Evolutionary conservation across 2,888 invertebrate species (phyloP), one percentile per base, ranked within the genome.

Genomic region (Rhaphigaster nebulosa): DNA sequence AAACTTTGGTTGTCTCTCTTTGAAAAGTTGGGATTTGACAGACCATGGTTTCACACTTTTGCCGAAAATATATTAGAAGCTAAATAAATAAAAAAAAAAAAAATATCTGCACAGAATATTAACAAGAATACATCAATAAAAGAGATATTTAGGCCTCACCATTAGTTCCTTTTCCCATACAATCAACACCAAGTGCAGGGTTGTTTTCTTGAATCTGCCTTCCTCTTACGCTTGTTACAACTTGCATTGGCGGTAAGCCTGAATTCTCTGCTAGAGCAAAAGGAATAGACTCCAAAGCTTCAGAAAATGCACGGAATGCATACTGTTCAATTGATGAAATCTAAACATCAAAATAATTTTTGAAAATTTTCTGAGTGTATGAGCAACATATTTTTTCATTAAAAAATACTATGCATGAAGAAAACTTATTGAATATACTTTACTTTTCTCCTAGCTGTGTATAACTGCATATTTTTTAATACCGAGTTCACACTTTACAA

Each of bases 221-320:
- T 23, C 98, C 96, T 95, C 98, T 99, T 87, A 98, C 95, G 93
- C 98, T 98, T 0, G 98, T 97, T 89, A 99, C 94, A 0, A 98
- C 96, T 93, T 99, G 97, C 92, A 99, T 98, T 0, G 99, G 97
- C 10, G 98, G 96, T 52, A 98, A 94, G 45, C 99, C 99, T 93
- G 98, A 96, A 95, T 99, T 99, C 94, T 99, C 99, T 0, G 99
- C 98, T 91, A 99, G 94, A 0, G 99, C 99, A 93, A 99, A 94
- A 0, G 99, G 99, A 93, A 99, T 97, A 90, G 96, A 95, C 94
- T 99, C 99, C 90, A 99, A 95, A 0, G 99, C 99, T 94, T 99
- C 98, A 0, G 99, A 97, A 94, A 99, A 99, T 1, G 97, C 97
- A 90, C 99, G 95, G 95, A 97, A 99, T 2, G 99, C 98, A 94